Evolutionary conservation across 2,888 invertebrate species (phyloP).

Genomic region (Lasius fuliginosus): DNA sequence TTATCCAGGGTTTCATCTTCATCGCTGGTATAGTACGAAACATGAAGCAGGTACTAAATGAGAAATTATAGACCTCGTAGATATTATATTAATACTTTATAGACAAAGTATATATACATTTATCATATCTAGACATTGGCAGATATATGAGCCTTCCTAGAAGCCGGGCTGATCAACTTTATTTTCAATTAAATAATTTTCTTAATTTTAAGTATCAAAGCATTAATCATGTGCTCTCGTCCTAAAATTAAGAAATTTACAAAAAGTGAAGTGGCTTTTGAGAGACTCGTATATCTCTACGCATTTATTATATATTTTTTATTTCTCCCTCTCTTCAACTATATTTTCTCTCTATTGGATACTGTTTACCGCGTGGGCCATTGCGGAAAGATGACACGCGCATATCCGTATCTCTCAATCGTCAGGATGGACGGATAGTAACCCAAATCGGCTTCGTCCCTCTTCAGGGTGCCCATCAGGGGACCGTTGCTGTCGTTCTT

Average conservation of each 20-base stretch:
- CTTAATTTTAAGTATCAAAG: neutral
- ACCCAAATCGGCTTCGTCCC: slow-evolving; percentile 63
- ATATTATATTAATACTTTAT: neutral
- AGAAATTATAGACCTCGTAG: neutral
- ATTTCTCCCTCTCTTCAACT: neutral
- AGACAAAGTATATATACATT: neutral
- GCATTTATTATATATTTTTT: neutral
- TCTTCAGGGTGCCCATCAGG: slow-evolving; percentile 60
- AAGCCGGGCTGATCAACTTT: neutral
- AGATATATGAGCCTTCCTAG: neutral
- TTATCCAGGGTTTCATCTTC: slow-evolving; percentile 70
- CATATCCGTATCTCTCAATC: slow-evolving; percentile 56
- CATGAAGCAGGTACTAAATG: slow-evolving; percentile 77
- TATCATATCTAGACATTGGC: neutral
- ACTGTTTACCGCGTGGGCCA: slow-evolving; percentile 72
- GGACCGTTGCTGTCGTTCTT: slow-evolving; percentile 70
- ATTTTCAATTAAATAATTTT: neutral
- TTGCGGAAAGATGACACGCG: slow-evolving; percentile 55
- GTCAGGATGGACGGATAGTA: slow-evolving; percentile 70
- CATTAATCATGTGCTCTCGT: neutral
- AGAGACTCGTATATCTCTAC: neutral
- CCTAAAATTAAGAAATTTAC: neutral
- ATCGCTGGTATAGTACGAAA: slow-evolving; percentile 75
- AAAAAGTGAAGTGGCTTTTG: neutral
- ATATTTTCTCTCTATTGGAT: neutral